phyloP scores from a whole-genome alignment of 2,888 invertebrate species.

The Tribolium freemani region DNA sequence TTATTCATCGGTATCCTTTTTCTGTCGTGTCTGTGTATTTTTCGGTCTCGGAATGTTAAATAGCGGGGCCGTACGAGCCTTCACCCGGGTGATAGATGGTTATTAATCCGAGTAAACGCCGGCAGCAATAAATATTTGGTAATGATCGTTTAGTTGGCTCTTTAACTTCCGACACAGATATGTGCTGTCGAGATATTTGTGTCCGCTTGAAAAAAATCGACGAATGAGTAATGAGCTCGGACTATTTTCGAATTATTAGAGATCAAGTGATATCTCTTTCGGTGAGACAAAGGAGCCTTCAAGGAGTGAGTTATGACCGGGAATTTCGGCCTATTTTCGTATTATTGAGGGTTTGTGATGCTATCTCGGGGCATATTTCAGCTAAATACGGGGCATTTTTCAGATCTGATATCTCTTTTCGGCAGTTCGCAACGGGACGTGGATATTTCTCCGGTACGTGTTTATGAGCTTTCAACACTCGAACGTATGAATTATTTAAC shows the following conservation, averaged over 20 bases:
- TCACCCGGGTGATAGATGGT: conserved; percentile 64
- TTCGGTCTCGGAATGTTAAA: conserved; percentile 61
- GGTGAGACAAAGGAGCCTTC: background rate
- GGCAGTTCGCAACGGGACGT: conserved; percentile 20
- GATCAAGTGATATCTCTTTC: conserved; percentile 24
- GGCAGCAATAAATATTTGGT: conserved; percentile 67
- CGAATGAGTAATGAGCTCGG: conserved; percentile 59
- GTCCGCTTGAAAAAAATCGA: conserved; percentile 52
- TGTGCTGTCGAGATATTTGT: conserved; percentile 62
- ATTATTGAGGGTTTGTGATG: conserved; percentile 41
- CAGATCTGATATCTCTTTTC: conserved; percentile 31
- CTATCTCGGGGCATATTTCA: conserved; percentile 43
- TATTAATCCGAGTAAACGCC: conserved; percentile 64
- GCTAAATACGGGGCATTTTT: conserved; percentile 31
- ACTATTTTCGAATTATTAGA: conserved; percentile 48
- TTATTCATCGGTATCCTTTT: conserved; percentile 26
- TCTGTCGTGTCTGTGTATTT: conserved; percentile 31
- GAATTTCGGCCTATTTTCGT: conserved; percentile 45
- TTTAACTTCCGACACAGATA: conserved; percentile 67
- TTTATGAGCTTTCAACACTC: conserved; percentile 43
- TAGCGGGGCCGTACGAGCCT: conserved; percentile 55
- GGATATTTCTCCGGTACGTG: conserved; percentile 29
- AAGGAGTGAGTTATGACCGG: background rate
- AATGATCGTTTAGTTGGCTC: conserved; percentile 68
- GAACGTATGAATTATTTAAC: conserved; percentile 40